Evolutionary conservation across 2,888 invertebrate genomes (phyloP), one percentile per base, ranked within the genome.

Genomic region (Mechanitis messenoides): DNA sequence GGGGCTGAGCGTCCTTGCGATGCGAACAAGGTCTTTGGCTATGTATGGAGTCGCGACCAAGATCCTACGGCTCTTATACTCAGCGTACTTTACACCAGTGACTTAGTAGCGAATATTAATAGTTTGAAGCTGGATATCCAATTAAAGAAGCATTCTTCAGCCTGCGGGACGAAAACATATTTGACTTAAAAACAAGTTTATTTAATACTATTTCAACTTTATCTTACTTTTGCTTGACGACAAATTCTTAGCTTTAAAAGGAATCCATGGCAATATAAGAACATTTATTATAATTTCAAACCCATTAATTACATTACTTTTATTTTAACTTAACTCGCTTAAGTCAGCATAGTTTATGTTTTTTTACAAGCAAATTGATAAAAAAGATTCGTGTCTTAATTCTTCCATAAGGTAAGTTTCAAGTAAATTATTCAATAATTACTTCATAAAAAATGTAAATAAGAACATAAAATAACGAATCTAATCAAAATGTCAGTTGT

Each of bases 1-100:
- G 84, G 85, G 85, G 87, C 85, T 83, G 84, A 72, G 74, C 79
- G 88, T 89, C 89, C 89, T 90, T 89, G 89, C 83, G 84, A 75
- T 72, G 84, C 75, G 79, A 75, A 79, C 88, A 89, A 89, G 89
- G 88, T 85, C 85, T 88, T 77, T 81, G 75, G 79, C 84, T 82
- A 76, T 83, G 75, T 85, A 78, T 85, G 86, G 78, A 78, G 73
- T 78, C 80, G 81, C 82, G 80, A 65, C 77, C 72, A 72, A 70
- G 72, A 71, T 83, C 83, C 84, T 80, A 75, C 77, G 86, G 86
- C 77, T 87, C 86, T 89, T 89, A 89, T 89, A 89, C 79, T 74
- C 70, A 70, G 66, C 72, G 71, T 69, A 69, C 65, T 20, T 20
- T 20, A 20, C 67, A 70, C 59, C 69, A 69, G 67, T 69, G 69